Evolutionary conservation across 2,113 vertebrate genomes (phyloP).

Genomic region (Harpagus bidentatus): DNA sequence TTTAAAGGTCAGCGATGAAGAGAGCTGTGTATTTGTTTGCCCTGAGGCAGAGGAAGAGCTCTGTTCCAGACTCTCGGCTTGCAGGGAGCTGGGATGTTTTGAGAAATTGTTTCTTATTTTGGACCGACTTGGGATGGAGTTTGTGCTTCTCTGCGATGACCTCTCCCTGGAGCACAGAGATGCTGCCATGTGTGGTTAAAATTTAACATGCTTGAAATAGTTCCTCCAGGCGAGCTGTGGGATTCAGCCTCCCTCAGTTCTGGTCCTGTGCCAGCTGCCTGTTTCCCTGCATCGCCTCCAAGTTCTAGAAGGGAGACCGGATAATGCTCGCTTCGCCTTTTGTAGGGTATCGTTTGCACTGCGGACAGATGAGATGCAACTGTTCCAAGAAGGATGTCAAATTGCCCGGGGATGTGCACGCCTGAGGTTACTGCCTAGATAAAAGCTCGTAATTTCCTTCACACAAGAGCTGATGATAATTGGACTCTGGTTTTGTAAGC

Average conservation of each 20-base stretch:
- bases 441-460: background rate
- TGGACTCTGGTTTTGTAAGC: background rate
- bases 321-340: background rate
- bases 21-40: background rate
- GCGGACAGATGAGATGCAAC: background rate
- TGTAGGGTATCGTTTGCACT: background rate
- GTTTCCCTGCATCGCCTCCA: background rate
- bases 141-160: conserved; percentile 6
- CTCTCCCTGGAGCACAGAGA: background rate
- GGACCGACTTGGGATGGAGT: background rate
- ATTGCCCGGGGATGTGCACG: rapidly evolving
- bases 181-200: conserved; percentile 50
- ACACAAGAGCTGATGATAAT: background rate
- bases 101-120: conserved; percentile 48
- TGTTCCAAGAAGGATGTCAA: rapidly evolving
- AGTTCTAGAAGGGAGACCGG: background rate
- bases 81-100: background rate
- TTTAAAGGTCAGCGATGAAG: background rate
- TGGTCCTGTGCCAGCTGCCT: conserved; percentile 10
- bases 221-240: background rate
- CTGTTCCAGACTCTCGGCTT: background rate
- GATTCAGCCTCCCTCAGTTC: background rate
- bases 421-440: background rate
- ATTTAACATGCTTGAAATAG: conserved; percentile 29
- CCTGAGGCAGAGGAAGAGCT: background rate